A percentile compares a stretch with the other conserved stretches of the same genome.
phyloP scores from a whole-genome alignment of 2,888 invertebrate species.

The Cartodere bifasciata region DNA sequence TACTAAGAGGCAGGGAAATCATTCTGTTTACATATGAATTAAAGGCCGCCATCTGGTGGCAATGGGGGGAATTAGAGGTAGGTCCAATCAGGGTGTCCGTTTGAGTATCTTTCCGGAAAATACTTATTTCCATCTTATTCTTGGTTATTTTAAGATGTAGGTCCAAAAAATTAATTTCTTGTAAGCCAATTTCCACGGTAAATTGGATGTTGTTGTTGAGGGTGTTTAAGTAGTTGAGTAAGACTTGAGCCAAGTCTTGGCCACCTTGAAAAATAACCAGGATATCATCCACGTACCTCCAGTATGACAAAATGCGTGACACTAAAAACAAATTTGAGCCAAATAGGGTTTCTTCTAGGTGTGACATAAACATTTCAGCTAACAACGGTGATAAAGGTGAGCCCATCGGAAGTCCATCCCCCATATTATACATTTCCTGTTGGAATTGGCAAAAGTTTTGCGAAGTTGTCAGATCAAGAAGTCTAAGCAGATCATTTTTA shows the following conservation, averaged over 20 bases:
- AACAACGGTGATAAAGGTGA: slow-evolving; percentile 7
- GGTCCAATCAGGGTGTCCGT: slow-evolving; percentile 1
- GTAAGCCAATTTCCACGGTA: slow-evolving; percentile 6
- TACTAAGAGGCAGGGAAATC: slow-evolving; percentile 3
- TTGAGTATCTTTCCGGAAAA: slow-evolving; percentile 5
- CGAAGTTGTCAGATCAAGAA: too few species aligned
- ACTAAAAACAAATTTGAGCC: slow-evolving; percentile 2
- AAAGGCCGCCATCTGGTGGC: slow-evolving; percentile 3
- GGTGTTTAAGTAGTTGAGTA: slow-evolving; percentile 1
- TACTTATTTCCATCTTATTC: background rate
- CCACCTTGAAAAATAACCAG: slow-evolving; percentile 4
- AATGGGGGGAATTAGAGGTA: slow-evolving; percentile 3
- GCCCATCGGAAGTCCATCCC: slow-evolving; percentile 6
- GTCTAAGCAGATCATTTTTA: too few species aligned
- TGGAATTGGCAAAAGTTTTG: slow-evolving; percentile 8
- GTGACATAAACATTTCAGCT: slow-evolving; percentile 6
- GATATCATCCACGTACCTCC: slow-evolving; percentile 7
- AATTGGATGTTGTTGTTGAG: slow-evolving; percentile 1
- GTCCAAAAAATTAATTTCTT: slow-evolving; percentile 6
- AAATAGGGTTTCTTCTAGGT: slow-evolving; percentile 7
- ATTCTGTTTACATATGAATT: slow-evolving; percentile 4
- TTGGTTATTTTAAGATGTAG: slow-evolving; percentile 1
- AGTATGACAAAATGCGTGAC: slow-evolving; percentile 4
- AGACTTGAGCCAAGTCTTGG: slow-evolving; percentile 1
- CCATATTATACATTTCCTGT: slow-evolving; percentile 1